phyloP scores from a whole-genome alignment of 2,888 invertebrate species.

The Cosmopolites sordidus region DNA sequence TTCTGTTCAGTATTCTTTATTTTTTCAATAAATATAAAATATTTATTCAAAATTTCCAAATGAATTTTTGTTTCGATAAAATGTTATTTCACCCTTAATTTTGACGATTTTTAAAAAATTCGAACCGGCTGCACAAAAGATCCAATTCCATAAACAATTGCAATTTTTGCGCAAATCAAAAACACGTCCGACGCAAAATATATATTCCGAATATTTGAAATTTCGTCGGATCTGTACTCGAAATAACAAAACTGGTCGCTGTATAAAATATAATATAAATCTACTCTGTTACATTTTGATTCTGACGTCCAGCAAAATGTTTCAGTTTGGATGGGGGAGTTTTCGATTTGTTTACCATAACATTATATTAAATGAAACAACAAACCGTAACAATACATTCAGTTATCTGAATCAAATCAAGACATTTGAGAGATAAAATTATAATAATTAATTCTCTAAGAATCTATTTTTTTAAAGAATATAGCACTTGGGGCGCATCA shows the following conservation, averaged over 20 bases:
- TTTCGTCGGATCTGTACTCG: slow-evolving; percentile 7
- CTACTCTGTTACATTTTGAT: slow-evolving; percentile 9
- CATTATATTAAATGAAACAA: too few species aligned
- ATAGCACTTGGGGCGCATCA: too few species aligned
- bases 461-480: too few species aligned
- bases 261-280: slow-evolving; percentile 16
- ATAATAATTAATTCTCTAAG: too few species aligned
- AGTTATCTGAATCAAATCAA: too few species aligned
- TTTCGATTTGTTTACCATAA: background rate
- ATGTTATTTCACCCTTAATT: background rate
- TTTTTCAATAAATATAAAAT: too few species aligned
- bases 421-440: too few species aligned
- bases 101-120: background rate
- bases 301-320: slow-evolving; percentile 9
- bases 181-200: background rate
- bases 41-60: too few species aligned
- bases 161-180: slow-evolving; percentile 6
- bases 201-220: slow-evolving; percentile 2
- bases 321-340: slow-evolving; percentile 9
- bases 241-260: slow-evolving; percentile 9
- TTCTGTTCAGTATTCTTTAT: too few species aligned
- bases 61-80: too few species aligned
- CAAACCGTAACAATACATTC: too few species aligned
- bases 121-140: background rate
- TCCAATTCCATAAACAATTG: background rate